Base-by-base conservation (phyloP, 1,140 invertebrate species). In the Magallana ariakensis region DNA sequence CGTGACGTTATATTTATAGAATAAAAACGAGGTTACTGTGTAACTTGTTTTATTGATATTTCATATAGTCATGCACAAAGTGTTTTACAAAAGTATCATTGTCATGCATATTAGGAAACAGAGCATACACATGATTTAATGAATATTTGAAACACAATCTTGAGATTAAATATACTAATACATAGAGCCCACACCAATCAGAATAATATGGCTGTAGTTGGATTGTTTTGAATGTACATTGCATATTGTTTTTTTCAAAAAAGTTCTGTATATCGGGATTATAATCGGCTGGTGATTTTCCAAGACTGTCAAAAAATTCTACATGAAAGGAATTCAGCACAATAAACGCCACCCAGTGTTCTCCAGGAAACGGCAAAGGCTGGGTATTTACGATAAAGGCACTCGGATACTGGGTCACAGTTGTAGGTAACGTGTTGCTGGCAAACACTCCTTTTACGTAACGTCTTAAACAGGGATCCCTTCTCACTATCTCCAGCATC, bases 281-380 rank as follows among this genome's bases (percentile, higher is more conserved):
- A 55, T 83, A 83, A 83, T 83, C 82, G 26, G 82, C 13, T 26
- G 82, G 82, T 57, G 82, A 83, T 58, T 83, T 83, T 53, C 87
- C 87, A 53, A 87, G 83, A 19, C 83, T 87, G 54, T 87, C 86
- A 60, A 84, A 84, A 80, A 87, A 87, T 22, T 84, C 70, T 33
- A 55, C 82, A 11, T 83, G 16, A 1, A 15, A 57, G 26, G 85
- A 19, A 80, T n/a, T 85, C 9, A 58, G 84, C 6, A 88, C n/a
- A 4, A 62, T 57, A 5, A 88, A n/a, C 0, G 75, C 53, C 19
- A 85, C 54, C 87, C 87, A 88, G 33, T 88, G 87, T 85, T 85
- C 84, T 70, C 87, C 80, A 10, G 87, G 84, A 10, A 66, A n/a
- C 0, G 75, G 19, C 8, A 75, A 82, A 70, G 58, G 66, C 54